phyloP scores from a whole-genome alignment of 2,797 vertebrate species.

The Pseudochaenichthys georgianus region DNA sequence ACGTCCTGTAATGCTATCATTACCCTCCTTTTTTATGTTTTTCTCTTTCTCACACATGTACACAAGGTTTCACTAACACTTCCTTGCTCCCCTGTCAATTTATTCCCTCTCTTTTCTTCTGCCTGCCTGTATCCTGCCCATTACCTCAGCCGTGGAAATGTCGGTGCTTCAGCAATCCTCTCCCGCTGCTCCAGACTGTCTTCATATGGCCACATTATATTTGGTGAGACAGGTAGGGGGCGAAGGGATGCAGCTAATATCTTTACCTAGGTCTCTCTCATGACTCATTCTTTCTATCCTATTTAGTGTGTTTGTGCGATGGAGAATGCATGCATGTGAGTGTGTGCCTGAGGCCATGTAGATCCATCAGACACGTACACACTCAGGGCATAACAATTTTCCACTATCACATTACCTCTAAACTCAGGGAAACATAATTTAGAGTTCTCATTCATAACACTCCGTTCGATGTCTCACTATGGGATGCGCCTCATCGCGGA shows the following conservation, averaged over 20 bases:
- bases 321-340: slow-evolving; percentile 20
- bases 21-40: slow-evolving; percentile 20
- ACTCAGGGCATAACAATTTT: slow-evolving; percentile 59
- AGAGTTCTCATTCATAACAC: neutral
- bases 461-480: no score
- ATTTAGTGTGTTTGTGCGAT: slow-evolving; percentile 49
- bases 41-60: slow-evolving; percentile 27
- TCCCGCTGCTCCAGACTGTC: slow-evolving; percentile 64
- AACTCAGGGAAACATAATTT: slow-evolving; percentile 65
- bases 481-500: no score
- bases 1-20: slow-evolving; percentile 22
- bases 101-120: slow-evolving; percentile 31
- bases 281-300: slow-evolving; percentile 66
- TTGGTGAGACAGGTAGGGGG: slow-evolving; percentile 72
- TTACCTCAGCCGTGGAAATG: slow-evolving; percentile 65
- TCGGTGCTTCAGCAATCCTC: slow-evolving; percentile 69
- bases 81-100: slow-evolving; percentile 49
- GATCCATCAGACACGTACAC: slow-evolving; percentile 57
- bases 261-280: slow-evolving; percentile 61
- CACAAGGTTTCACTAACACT: slow-evolving; percentile 48
- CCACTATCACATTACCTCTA: slow-evolving; percentile 52
- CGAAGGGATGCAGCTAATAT: slow-evolving; percentile 70
- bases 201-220: slow-evolving; percentile 74
- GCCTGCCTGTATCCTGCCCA: slow-evolving; percentile 40
- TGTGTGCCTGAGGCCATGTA: slow-evolving; percentile 41